Evolutionary conservation across 2,888 invertebrate species (phyloP), one percentile per base, ranked within the genome.

Genomic region (Plemyria rubiginata): DNA sequence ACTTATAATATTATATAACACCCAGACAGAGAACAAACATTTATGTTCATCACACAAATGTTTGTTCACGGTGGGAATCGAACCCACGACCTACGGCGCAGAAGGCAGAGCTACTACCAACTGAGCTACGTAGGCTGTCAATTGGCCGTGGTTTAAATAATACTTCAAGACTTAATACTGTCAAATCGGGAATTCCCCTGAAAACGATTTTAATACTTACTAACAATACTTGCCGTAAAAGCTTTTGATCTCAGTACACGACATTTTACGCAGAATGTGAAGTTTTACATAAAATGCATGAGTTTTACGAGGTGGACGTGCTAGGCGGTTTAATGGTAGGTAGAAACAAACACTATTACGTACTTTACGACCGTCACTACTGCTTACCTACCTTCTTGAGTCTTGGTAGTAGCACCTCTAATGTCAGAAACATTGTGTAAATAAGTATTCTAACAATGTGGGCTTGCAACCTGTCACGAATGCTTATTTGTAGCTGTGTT

Each of bases 291-390:
- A 55, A 54, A 55, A 54, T 48, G 57, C 50, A n/a, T 46, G 54
- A 54, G 51, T 54, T 62, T 62, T 58, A 54, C 43, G 58, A 54
- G 51, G 36, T 6, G 28, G 28, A 62, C 56, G 61, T 60, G 53
- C 15, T 41, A 45, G 15, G 22, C 16, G 15, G 52, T 32, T 3
- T 58, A 43, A 57, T 48, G 40, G 16, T 41, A 16, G 7, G 40
- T 41, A 60, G 11, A 38, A 38, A 48, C 40, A 49, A 32, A 40
- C 40, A 11, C 45, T 45, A 16, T 11, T 22, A 12, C 9, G 29
- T 32, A 32, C 36, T 50, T 49, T 49, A 45, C 45, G 16, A 45
- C 16, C 11, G 3, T 38, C 3, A 43, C 43, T 45, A 9, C 16
- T 45, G 4, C 16, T 45, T 45, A 45, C 45, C 16, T 45, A 0